A percentile compares a stretch with the other conserved stretches of the same genome.
Conservation (phyloP, 2,113 vertebrate species). For the Pipra filicauda region DNA sequence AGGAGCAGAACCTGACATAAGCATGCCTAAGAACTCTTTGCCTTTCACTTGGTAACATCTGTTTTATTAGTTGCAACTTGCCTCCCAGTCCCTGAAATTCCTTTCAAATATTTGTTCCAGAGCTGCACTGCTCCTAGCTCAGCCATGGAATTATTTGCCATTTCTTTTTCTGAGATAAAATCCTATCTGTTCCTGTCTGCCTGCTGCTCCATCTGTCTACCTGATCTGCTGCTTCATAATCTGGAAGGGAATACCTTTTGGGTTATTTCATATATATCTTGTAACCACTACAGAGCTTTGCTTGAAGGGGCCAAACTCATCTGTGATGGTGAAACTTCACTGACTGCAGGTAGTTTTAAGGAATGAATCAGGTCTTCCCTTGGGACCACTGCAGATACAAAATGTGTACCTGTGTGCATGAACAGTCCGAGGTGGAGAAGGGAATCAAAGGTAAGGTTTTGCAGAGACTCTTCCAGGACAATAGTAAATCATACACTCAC, state of each 20-base stretch:
- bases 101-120: neutral
- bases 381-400: neutral
- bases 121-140: neutral
- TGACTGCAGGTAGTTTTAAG: neutral
- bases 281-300: neutral
- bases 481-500: constrained; percentile 29
- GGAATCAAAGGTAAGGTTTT: neutral
- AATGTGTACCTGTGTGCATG: neutral
- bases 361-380: neutral
- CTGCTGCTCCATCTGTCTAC: neutral
- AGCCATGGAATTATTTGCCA: neutral
- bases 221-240: neutral
- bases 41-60: neutral
- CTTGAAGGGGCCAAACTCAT: neutral
- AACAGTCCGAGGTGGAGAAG: neutral
- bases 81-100: neutral
- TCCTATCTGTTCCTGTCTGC: neutral
- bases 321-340: neutral
- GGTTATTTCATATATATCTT: neutral
- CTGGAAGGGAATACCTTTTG: neutral
- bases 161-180: neutral
- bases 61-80: neutral
- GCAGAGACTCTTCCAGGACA: constrained; percentile 26
- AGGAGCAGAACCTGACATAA: neutral
- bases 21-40: neutral